A percentile compares a stretch with the other conserved stretches of the same genome.
Evolutionary conservation across 2,797 vertebrate genomes (phyloP).

Genomic region (Ctenopoma multispine): DNA sequence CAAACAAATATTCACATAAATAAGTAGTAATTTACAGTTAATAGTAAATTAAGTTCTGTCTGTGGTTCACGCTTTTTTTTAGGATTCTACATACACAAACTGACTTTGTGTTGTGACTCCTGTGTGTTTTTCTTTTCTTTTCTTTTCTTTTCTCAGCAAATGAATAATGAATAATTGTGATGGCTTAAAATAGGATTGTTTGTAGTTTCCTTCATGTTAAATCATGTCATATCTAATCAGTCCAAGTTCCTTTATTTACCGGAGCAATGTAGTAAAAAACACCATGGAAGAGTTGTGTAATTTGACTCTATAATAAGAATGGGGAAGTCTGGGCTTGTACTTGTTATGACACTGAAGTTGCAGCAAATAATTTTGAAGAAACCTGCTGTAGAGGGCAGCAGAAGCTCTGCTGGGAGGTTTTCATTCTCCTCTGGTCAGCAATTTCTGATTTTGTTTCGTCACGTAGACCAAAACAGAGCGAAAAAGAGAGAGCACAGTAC

Average conservation of each 20-base stretch:
- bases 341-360: not conserved
- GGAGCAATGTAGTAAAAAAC: not conserved
- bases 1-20: too few relatives aligned
- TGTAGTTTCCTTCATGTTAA: not conserved
- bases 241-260: not conserved
- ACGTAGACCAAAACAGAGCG: not conserved
- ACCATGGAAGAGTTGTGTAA: not conserved
- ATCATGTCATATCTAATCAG: too few relatives aligned
- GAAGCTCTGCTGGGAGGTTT: not conserved
- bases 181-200: too few relatives aligned
- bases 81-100: too few relatives aligned
- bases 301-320: not conserved
- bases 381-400: slow-evolving; percentile 52
- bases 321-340: not conserved
- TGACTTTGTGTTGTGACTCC: too few relatives aligned
- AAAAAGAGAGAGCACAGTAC: not conserved
- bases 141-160: too few relatives aligned
- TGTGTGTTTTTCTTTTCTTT: too few relatives aligned
- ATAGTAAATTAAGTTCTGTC: too few relatives aligned
- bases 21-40: too few relatives aligned
- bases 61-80: too few relatives aligned
- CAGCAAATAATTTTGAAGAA: not conserved
- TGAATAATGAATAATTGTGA: too few relatives aligned
- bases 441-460: slow-evolving; percentile 2
- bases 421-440: not conserved